These are phyloP conservation scores for Melieria omissa DNA, from an alignment of 2,888 invertebrate species.

Conservation along the genomic window DNA sequence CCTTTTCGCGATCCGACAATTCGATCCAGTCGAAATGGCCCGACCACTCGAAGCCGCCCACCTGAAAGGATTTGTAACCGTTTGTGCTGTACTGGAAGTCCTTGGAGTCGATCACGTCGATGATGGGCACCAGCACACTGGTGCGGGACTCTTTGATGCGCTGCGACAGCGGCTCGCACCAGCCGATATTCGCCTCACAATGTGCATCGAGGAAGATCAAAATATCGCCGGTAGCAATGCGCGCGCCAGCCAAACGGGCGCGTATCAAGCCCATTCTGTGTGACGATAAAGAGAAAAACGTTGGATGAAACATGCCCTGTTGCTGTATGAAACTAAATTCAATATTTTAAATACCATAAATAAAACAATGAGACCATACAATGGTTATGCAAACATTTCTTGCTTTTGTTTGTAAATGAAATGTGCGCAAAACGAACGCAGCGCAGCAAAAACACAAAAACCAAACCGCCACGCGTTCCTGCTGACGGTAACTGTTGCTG, in stretches of 20 bases:
- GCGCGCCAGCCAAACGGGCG: constrained; percentile 89
- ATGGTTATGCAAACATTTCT: too few species aligned
- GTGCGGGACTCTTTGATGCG: constrained; percentile 83
- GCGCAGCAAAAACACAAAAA: too few species aligned
- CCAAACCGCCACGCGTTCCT: too few species aligned
- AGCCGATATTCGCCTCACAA: constrained; percentile 83
- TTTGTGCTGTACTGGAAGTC: constrained; percentile 67
- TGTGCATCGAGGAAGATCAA: constrained; percentile 92
- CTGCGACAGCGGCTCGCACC: constrained; percentile 90
- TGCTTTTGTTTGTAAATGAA: too few species aligned
- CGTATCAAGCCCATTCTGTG: constrained; percentile 85
- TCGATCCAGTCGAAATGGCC: constrained; percentile 94
- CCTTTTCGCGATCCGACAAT: constrained; percentile 62
- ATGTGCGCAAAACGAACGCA: too few species aligned
- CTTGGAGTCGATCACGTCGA: constrained; percentile 87
- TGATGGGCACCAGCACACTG: constrained; percentile 91
- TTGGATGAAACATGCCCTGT: background rate
- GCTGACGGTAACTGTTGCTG: background rate
- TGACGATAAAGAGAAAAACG: constrained; percentile 23
- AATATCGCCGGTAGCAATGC: constrained; percentile 81
- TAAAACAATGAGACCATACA: too few species aligned
- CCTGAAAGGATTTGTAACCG: constrained; percentile 66
- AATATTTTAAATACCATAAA: too few species aligned
- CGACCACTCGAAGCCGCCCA: constrained; percentile 73
- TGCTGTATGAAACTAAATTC: too few species aligned